phyloP scores from a whole-genome alignment of 2,113 vertebrate species.

The Emydura subglobosa region DNA sequence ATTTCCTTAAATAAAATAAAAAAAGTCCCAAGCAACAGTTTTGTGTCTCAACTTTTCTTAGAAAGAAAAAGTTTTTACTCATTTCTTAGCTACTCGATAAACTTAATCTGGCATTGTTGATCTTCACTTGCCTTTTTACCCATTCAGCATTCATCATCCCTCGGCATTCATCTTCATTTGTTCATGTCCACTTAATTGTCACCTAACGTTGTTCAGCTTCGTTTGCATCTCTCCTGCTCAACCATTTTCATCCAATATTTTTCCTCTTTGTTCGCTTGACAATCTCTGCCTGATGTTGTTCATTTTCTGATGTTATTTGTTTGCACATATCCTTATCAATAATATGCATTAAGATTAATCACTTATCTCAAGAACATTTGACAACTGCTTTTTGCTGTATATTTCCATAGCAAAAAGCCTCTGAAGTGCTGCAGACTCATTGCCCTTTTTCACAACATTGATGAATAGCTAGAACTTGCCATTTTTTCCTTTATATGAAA shows the following conservation, averaged over 20 bases:
- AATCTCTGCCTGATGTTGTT: not conserved
- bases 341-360: not conserved
- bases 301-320: not conserved
- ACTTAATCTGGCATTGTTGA: not conserved
- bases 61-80: not conserved
- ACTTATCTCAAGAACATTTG: not conserved
- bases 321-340: not conserved
- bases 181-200: not conserved
- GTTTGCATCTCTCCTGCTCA: not conserved
- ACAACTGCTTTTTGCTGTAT: not conserved
- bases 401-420: not conserved
- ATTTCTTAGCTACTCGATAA: not conserved
- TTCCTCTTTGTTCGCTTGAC: not conserved
- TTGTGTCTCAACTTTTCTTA: not conserved
- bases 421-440: not conserved
- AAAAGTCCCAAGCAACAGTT: not conserved
- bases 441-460: not conserved
- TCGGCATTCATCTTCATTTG: not conserved
- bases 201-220: not conserved
- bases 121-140: slow-evolving; percentile 11
- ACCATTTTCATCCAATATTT: not conserved
- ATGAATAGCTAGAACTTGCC: not conserved
- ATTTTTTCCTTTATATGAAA: not conserved
- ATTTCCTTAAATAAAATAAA: not conserved
- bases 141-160: not conserved